A percentile compares a stretch with the other conserved stretches of the same genome.
phyloP scores from a whole-genome alignment of 2,888 invertebrate species.

The Leptinotarsa peninsularis region DNA sequence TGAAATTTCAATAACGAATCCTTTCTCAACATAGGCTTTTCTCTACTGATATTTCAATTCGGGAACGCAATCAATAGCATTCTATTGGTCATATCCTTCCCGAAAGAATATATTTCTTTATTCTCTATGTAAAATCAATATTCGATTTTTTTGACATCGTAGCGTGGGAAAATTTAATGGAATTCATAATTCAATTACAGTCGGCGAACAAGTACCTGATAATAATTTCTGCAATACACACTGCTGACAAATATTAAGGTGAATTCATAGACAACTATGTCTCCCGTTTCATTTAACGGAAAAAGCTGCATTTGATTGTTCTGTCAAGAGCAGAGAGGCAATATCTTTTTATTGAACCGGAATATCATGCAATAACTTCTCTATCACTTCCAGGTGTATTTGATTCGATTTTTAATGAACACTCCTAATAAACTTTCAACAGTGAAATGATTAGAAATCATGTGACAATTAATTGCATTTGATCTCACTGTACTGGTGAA shows the following conservation, averaged over 20 bases:
- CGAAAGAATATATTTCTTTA: too few relatives aligned
- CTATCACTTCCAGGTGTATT: constrained; percentile 11
- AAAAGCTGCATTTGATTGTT: constrained; percentile 37
- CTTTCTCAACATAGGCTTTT: too few relatives aligned
- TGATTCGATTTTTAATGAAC: constrained; percentile 14
- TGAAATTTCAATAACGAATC: too few relatives aligned
- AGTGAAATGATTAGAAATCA: neutral
- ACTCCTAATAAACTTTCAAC: neutral
- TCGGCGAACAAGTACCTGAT: neutral
- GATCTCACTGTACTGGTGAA: neutral
- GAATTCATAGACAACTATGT: constrained; percentile 5
- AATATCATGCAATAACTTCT: constrained; percentile 16
- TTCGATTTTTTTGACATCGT: too few relatives aligned
- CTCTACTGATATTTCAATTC: too few relatives aligned
- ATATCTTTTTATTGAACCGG: constrained; percentile 35
- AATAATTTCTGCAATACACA: neutral
- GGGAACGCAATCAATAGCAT: too few relatives aligned
- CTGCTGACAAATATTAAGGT: neutral
- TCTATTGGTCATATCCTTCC: too few relatives aligned
- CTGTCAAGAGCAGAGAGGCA: constrained; percentile 36
- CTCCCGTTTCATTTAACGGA: constrained; percentile 5
- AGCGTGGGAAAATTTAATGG: too few relatives aligned
- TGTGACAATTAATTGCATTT: neutral
- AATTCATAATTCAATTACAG: too few relatives aligned
- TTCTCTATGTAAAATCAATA: too few relatives aligned